Evolutionary conservation across 1,140 invertebrate genomes (phyloP).

Genomic region (Drosophila ogumai): DNA sequence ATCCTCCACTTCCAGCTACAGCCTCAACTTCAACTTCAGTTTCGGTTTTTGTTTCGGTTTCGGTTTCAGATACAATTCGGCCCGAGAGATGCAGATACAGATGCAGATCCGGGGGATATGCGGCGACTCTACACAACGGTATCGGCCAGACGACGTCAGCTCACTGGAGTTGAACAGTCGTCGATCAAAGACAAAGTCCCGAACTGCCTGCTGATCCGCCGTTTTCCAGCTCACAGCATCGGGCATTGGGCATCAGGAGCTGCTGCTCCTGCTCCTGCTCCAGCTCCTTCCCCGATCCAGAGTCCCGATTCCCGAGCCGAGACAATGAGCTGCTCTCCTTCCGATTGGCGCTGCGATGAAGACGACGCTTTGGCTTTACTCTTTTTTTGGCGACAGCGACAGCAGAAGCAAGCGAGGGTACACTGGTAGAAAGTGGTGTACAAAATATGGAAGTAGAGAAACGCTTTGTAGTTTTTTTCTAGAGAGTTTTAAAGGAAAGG

Average conservation of each 20-base stretch:
- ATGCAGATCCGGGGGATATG: conserved; percentile 32
- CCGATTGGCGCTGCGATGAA: conserved; percentile 58
- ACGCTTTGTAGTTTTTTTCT: not conserved
- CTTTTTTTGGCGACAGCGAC: conserved; percentile 59
- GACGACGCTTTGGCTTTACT: conserved; percentile 75
- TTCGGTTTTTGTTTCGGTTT: conserved; percentile 3
- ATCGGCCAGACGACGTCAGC: conserved; percentile 28
- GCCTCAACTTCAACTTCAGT: conserved; percentile 5
- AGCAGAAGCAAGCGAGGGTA: conserved; percentile 33
- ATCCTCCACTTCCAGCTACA: conserved; percentile 4
- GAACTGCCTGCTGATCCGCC: conserved; percentile 40
- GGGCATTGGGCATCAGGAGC: conserved; percentile 10
- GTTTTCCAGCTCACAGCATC: conserved; percentile 49
- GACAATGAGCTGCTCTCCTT: conserved; percentile 49
- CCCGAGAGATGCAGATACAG: conserved; percentile 15
- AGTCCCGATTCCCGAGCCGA: conserved; percentile 29
- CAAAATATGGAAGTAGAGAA: not conserved
- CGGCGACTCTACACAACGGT: conserved; percentile 38
- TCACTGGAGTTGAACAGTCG: conserved; percentile 69
- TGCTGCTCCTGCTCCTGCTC: conserved; percentile 1
- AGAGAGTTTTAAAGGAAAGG: not conserved
- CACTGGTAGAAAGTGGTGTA: not conserved
- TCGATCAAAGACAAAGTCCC: conserved; percentile 79
- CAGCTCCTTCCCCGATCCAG: not conserved
- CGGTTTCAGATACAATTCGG: conserved; percentile 29